Evolutionary conservation across 2,888 invertebrate genomes (phyloP), one percentile per base, ranked within the genome.

Genomic region (Scaptomyza flava): DNA sequence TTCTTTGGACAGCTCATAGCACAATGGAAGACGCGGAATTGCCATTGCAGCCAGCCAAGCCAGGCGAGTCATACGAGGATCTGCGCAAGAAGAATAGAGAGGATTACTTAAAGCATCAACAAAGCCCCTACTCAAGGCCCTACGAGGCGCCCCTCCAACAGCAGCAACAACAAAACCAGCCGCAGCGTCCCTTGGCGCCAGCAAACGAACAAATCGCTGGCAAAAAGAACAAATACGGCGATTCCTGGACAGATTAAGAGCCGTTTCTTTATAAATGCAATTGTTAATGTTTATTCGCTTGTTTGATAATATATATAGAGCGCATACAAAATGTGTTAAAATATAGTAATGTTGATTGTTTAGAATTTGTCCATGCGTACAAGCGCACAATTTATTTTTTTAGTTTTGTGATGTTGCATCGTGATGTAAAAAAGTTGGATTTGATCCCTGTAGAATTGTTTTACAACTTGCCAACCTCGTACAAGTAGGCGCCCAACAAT

Each of bases 401-500:
- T 34, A 11, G 9, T 36, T 43, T 51, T 58, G 66, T 71, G 76
- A 71, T 74, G 61, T 58, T 58, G 2, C 76, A 75, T 53, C 71
- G 46, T 60, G 46, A 43, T 60, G 65, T 56, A 17, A 14, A 14
- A n/a, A 8, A 33, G n/a, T 46, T 7, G 54, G 30, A 65, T 60
- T 38, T 11, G 31, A 23, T 43, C 43, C 52, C 30, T 6, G 31
- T 31, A 2, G 1, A 50, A 34, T 50, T 8, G 14, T 43, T 50
- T 57, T 83, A 70, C 62, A 91, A 72, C 59, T 89, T 79, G 34
- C 91, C 91, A 23, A 91, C 89, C 93, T 98, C 98, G 89, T 96
- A 94, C 67, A 98, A 92, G 91, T 98, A 98, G 23, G 98, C 96
- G 34, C 96, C 98, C 85, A 98, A 93, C 58, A 98, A 93, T 93